Evolutionary conservation across 2,797 vertebrate species (phyloP).

Genomic region (Nannoperca obscura): DNA sequence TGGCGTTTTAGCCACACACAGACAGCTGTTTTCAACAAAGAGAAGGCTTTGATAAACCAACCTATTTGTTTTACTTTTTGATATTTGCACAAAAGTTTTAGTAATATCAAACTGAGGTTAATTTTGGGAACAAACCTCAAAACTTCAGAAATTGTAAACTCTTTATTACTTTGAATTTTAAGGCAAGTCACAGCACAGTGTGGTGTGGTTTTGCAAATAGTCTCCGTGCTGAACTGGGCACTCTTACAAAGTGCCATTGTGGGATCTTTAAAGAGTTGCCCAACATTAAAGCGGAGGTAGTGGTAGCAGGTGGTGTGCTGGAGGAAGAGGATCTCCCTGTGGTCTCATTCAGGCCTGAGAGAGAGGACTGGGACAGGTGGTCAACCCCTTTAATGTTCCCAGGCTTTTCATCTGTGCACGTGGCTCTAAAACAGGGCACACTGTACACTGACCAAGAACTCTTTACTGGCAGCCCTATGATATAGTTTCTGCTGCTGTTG

Average conservation of each 20-base stretch:
- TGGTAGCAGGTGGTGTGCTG: conserved; percentile 78
- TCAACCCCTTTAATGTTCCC: conserved; percentile 80
- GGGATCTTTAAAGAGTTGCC: conserved; percentile 72
- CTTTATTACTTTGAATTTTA: conserved; percentile 47
- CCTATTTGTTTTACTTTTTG: conserved; percentile 12
- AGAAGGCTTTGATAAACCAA: neutral
- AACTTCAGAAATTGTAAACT: conserved; percentile 16
- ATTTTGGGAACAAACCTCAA: conserved; percentile 33
- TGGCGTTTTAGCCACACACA: neutral
- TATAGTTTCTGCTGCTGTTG: conserved; percentile 61
- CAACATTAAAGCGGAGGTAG: conserved; percentile 73
- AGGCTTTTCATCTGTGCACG: conserved; percentile 79
- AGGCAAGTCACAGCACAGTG: conserved; percentile 44
- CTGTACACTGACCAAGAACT: conserved; percentile 62
- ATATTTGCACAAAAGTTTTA: conserved; percentile 14
- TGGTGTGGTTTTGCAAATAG: conserved; percentile 49
- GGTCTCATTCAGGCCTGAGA: conserved; percentile 79
- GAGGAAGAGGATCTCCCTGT: conserved; percentile 80
- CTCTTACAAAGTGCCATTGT: conserved; percentile 72
- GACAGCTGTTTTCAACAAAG: neutral
- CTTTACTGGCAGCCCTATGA: conserved; percentile 71
- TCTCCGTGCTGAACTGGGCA: conserved; percentile 64
- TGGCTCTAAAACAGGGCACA: conserved; percentile 68
- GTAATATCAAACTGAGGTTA: conserved; percentile 23
- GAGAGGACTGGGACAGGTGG: conserved; percentile 82